Evolutionary conservation across 2,113 vertebrate species (phyloP).

Genomic region (Callipepla californica): DNA sequence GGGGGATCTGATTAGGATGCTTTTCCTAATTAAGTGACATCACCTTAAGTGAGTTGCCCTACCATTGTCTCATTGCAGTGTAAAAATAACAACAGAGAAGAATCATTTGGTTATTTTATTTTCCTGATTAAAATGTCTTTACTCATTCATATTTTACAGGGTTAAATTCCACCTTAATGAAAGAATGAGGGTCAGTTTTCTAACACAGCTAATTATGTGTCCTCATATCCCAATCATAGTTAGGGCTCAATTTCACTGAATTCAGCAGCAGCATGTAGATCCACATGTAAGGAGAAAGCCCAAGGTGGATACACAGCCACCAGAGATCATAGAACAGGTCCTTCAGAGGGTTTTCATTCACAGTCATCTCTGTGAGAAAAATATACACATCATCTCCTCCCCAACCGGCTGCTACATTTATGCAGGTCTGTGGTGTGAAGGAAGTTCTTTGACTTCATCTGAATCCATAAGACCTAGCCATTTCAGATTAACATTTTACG

Average conservation of each 20-base stretch:
- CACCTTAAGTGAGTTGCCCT: slow-evolving; percentile 82
- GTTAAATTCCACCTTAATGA: slow-evolving; percentile 73
- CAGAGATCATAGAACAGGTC: neutral
- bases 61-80: slow-evolving; percentile 76
- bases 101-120: slow-evolving; percentile 80
- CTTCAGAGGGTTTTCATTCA: neutral
- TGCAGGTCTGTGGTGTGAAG: neutral
- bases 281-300: neutral
- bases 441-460: neutral
- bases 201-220: slow-evolving; percentile 62
- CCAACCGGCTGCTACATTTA: neutral
- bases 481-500: neutral
- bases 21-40: slow-evolving; percentile 86
- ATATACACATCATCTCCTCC: neutral
- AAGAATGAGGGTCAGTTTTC: slow-evolving; percentile 74
- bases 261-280: slow-evolving; percentile 25
- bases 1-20: slow-evolving; percentile 83
- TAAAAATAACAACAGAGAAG: slow-evolving; percentile 81
- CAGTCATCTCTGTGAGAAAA: neutral
- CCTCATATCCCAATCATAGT: slow-evolving; percentile 52
- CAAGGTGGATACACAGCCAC: slow-evolving; percentile 3
- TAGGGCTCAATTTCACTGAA: slow-evolving; percentile 17
- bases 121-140: slow-evolving; percentile 79
- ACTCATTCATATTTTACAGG: slow-evolving; percentile 75
- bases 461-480: rapidly evolving